Base-by-base conservation (phyloP, 2,113 vertebrate species). In the Myotis lucifugus region DNA sequence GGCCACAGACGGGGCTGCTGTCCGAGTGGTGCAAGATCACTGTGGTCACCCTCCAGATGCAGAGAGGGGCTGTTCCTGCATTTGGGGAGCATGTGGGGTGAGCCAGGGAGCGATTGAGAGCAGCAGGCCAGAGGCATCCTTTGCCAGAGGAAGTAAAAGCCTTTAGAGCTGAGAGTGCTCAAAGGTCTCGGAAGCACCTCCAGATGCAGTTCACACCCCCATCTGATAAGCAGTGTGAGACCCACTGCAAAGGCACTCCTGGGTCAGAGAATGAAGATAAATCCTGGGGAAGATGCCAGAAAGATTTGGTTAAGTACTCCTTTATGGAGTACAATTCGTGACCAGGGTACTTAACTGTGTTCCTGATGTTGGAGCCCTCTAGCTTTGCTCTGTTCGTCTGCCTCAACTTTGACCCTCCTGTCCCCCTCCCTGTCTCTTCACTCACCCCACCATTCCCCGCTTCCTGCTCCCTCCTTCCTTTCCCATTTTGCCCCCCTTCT, bases 61-160 rank as follows among this genome's bases (percentile, higher is more conserved):
- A 37, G 54, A 76, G 19, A 46, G 7, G 0, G 13, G 52, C 21
- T 72, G 61, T 61, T 52, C 46, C n/a, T 56, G 10, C 32, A n/a
- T n/a, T n/a, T 34, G n/a, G 73, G 79, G 61, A 73, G 37, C 73
- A 7, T 13, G 37, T 52, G 14, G 88, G 85, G 8, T 84, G 74
- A 94, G 50, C 93, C 59, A 72, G 54, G 54, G 25, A 48, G 42
- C 42, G 17, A 1, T 12, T 52, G 66, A 59, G 74, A 73, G 37
- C 76, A 73, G 25, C 72, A 72, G 46, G 64, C 19, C n/a, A 64
- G 64, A 69, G 79, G n/a, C 48, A 48, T 74, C 85, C 72, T 95
- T 90, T 73, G 64, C 85, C 87, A 96, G 81, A 34, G 23, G 48
- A 94, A 34, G 27, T 40, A 40, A 94, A 94, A 90, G 59, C 67